These are phyloP conservation scores for Periparus ater DNA, from an alignment of 2,797 vertebrate species.

Conservation along the genomic window DNA sequence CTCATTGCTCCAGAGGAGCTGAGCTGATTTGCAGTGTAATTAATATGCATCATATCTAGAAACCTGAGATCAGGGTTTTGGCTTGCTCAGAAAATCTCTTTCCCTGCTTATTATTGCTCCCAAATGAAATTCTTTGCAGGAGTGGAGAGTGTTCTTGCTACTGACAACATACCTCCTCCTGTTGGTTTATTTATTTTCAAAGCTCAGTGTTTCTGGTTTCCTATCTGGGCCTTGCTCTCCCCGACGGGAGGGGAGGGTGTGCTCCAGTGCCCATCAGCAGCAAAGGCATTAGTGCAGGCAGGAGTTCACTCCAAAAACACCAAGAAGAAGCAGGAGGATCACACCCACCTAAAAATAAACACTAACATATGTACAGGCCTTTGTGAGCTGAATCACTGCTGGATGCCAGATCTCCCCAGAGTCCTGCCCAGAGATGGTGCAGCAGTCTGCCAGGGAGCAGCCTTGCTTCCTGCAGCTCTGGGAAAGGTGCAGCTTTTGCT, in stretches of 20 bases:
- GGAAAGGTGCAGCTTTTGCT: background rate
- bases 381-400: background rate
- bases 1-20: slow-evolving; percentile 14
- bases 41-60: slow-evolving; percentile 41
- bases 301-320: background rate
- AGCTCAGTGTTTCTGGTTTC: background rate
- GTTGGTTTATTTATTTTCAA: background rate
- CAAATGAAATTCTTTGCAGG: background rate
- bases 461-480: background rate
- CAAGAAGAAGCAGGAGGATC: background rate
- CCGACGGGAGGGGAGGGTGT: background rate
- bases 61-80: slow-evolving; percentile 24
- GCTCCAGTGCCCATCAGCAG: background rate
- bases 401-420: background rate
- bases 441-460: background rate
- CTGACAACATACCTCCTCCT: background rate
- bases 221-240: background rate
- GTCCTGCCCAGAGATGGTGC: background rate
- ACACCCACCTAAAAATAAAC: background rate
- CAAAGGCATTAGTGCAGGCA: background rate
- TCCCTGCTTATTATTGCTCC: background rate
- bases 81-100: slow-evolving; percentile 26
- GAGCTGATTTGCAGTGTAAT: slow-evolving; percentile 42
- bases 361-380: background rate
- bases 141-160: background rate